phyloP scores from a whole-genome alignment of 2,113 vertebrate species.

The Campylorhamphus procurvoides region DNA sequence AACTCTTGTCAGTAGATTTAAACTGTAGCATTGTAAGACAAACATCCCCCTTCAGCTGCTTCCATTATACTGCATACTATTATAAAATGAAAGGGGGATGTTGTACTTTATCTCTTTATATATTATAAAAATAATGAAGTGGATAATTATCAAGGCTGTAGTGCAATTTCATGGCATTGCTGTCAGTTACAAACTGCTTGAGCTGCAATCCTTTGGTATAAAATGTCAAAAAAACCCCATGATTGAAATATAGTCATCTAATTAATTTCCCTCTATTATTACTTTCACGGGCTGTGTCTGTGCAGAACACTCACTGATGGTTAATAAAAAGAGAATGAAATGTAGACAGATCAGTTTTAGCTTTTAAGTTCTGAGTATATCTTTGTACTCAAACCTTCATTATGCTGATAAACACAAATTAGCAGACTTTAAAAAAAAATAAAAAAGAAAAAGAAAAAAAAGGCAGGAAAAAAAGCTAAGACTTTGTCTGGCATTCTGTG shows the following conservation, averaged over 20 bases:
- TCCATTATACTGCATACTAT: slow-evolving; percentile 35
- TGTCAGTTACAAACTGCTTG: slow-evolving; percentile 67
- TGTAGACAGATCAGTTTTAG: background rate
- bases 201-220: slow-evolving; percentile 46
- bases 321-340: slow-evolving; percentile 44
- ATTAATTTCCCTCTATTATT: slow-evolving; percentile 67
- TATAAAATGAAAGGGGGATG: slow-evolving; percentile 60
- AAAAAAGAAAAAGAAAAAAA: no score
- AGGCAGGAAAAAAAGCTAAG: background rate
- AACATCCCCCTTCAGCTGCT: slow-evolving; percentile 31
- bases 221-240: slow-evolving; percentile 55
- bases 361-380: slow-evolving; percentile 48
- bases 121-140: slow-evolving; percentile 74
- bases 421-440: background rate
- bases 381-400: background rate
- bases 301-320: background rate
- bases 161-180: slow-evolving; percentile 47
- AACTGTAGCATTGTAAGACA: slow-evolving; percentile 46
- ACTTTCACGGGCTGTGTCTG: slow-evolving; percentile 24
- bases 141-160: slow-evolving; percentile 66
- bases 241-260: slow-evolving; percentile 69
- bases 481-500: background rate
- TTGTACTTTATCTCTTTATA: slow-evolving; percentile 64
- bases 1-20: slow-evolving; percentile 49
- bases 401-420: slow-evolving; percentile 40